Percentiles rank a stretch among this genome's conserved stretches.
These are phyloP conservation scores for Pangasius mekongensis DNA, from an alignment of 2,797 vertebrate species.

Conservation along the genomic window DNA sequence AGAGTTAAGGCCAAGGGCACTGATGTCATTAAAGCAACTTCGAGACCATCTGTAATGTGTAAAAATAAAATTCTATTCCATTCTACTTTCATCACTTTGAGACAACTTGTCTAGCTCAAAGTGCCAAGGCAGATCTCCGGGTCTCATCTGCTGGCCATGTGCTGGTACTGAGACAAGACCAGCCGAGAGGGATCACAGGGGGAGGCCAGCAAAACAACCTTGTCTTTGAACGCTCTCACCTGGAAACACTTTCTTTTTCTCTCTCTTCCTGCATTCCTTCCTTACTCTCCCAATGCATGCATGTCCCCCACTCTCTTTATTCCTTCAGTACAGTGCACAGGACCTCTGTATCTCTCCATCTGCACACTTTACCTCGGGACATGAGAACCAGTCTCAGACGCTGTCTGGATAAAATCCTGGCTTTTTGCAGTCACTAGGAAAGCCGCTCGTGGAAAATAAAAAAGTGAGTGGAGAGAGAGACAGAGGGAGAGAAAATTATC, in stretches of 20 bases:
- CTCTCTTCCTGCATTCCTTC: slow-evolving; percentile 48
- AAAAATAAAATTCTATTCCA: not conserved
- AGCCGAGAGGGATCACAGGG: slow-evolving; percentile 25
- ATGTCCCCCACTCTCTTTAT: not conserved
- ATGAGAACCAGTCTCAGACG: slow-evolving; percentile 48
- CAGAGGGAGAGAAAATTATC: slow-evolving; percentile 7
- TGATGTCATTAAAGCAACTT: not conserved
- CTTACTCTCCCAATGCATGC: slow-evolving; percentile 40
- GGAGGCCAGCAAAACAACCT: slow-evolving; percentile 50
- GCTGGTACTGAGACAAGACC: slow-evolving; percentile 28
- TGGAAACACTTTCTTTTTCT: slow-evolving; percentile 67
- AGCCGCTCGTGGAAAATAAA: slow-evolving; percentile 3
- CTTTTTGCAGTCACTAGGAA: slow-evolving; percentile 6
- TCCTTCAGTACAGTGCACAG: not conserved
- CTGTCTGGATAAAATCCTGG: slow-evolving; percentile 22
- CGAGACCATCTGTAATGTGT: not conserved
- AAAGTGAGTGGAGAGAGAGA: not conserved
- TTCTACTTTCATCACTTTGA: not conserved
- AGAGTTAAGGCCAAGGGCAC: not conserved
- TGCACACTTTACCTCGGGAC: slow-evolving; percentile 65
- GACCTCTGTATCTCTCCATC: slow-evolving; percentile 8
- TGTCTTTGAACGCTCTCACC: slow-evolving; percentile 60
- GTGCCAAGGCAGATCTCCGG: not conserved
- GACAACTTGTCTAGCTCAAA: not conserved
- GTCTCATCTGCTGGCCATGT: slow-evolving; percentile 50